Evolutionary conservation across 2,797 vertebrate species (phyloP), one percentile per base, ranked within the genome.

Genomic region (Crax fasciolata): DNA sequence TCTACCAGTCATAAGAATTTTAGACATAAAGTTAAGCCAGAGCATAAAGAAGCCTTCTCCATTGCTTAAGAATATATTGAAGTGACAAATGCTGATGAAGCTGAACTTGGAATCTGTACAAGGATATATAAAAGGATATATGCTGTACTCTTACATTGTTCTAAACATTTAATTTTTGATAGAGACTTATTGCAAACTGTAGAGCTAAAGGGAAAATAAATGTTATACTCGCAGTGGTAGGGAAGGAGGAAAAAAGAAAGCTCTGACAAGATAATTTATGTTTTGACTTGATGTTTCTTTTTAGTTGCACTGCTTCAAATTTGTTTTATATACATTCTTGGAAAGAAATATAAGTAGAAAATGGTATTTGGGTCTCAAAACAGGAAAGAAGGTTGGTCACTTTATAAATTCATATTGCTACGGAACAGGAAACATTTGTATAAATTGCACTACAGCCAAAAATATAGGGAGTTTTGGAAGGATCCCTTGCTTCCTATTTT

Each of bases 191-290:
- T 74, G 9, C 25, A 57, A 57, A 52, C 20, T 74, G 6, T 9
- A 38, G 30, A 70, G 12, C 11, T 52, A 43, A 71, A 87, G 4
- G 14, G 17, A 46, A 81, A 67, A 72, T 1, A 15, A 21, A 25
- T 62, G 72, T 66, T 88, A 46, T 3, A 0, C 28, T 43, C 2
- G 10, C 9, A 58, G 24, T 41, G 3, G 4, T 49, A 18, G 5
- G 5, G 24, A 62, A 63, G 21, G 10, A 77, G 39, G 28, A 46
- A 75, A 67, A 66, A 75, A 38, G 48, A 65, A 82, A 43, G 3
- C 21, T 71, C 28, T 66, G 43, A n/a, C 3, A 18, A 70, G 27
- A 13, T 38, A 62, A 58, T 77, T 32, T 73, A 7, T 49, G 21
- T 68, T 84, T 28, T 61, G 27, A 59, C n/a, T 43, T 65, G 6